Base-by-base conservation (phyloP, 2,888 invertebrate species). In the Xanthia togata region DNA sequence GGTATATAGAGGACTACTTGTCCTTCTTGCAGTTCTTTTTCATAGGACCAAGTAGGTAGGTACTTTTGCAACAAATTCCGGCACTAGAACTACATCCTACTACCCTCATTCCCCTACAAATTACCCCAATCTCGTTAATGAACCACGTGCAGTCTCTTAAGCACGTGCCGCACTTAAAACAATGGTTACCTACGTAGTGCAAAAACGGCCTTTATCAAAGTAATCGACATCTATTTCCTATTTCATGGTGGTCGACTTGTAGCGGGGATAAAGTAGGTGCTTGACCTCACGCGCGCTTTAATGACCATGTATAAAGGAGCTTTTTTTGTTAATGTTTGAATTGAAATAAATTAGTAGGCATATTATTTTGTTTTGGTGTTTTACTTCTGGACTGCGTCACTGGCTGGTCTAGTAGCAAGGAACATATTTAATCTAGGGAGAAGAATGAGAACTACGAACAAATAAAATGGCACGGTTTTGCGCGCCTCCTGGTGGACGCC, bases 241-340 rank as follows among this genome's bases (percentile, higher is more conserved):
- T 84, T 85, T 85, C 88, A 88, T 68, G 85, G 87, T 89, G 86
- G 87, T 86, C 88, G 31, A 31, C 31, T 80, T 72, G 78, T 78
- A 84, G 83, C 88, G 88, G 85, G 87, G 86, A 85, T 88, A 73
- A 87, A 86, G 85, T 83, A 84, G 86, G 88, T 79, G 82, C 86
- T 88, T 87, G 87, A 87, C 87, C 87, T 83, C 78, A 81, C 74
- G 81, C 73, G 59, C 67, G 73, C 57, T 73, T 78, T 82, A 72
- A 55, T 82, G 76, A 79, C 69, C 31, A 71, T 65, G 57, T 31
- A 41, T 76, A 68, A 55, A 85, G 53, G n/a, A 47, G 53, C 9
- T 71, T 84, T 82, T n/a, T 82, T 78, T 79, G 65, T 76, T 65
- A 55, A 60, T 78, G 67, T 68, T 72, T 62, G 62, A 73, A 60